A percentile compares a stretch with the other conserved stretches of the same genome.
These are phyloP conservation scores for Sycobia sp. DNA, from an alignment of 1,140 invertebrate genomes.

Conservation along the genomic window DNA sequence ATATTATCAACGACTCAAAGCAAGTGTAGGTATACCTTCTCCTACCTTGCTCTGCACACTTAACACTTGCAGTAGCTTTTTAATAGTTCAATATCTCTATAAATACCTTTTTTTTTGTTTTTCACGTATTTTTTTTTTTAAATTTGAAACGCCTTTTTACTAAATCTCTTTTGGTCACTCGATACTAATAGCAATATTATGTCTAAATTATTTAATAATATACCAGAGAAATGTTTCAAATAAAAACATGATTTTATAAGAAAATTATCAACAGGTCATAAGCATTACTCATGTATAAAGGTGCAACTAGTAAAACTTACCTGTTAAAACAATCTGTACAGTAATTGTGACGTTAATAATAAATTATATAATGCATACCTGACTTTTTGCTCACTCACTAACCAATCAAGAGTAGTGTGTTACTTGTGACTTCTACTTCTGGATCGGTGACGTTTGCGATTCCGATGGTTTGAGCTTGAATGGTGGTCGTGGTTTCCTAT, in stretches of 20 bases:
- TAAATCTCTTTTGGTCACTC: too few species aligned
- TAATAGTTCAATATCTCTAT: constrained; percentile 35
- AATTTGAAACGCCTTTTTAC: constrained; percentile 7
- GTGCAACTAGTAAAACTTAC: constrained; percentile 62
- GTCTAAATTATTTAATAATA: neutral
- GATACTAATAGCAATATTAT: too few species aligned
- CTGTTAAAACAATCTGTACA: constrained; percentile 60
- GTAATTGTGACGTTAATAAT: constrained; percentile 62
- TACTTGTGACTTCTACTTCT: constrained; percentile 62
- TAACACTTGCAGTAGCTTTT: constrained; percentile 26
- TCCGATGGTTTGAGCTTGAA: constrained; percentile 53
- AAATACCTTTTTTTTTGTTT: constrained; percentile 27
- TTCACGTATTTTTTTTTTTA: constrained; percentile 4
- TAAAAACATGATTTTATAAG: constrained; percentile 41
- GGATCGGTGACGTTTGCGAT: constrained; percentile 57
- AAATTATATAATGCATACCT: constrained; percentile 61
- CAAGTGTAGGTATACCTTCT: constrained; percentile 62
- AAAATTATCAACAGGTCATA: constrained; percentile 41
- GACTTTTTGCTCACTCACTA: constrained; percentile 61
- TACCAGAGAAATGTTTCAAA: constrained; percentile 19
- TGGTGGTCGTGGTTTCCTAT: constrained; percentile 56
- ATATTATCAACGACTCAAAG: constrained; percentile 51
- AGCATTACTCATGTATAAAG: constrained; percentile 55
- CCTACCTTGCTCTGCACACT: constrained; percentile 54
- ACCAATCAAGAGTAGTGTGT: constrained; percentile 63